A percentile compares a stretch with the other conserved stretches of the same genome.
Evolutionary conservation across 2,113 vertebrate species (phyloP).

Genomic region (Arothron firmamentum): DNA sequence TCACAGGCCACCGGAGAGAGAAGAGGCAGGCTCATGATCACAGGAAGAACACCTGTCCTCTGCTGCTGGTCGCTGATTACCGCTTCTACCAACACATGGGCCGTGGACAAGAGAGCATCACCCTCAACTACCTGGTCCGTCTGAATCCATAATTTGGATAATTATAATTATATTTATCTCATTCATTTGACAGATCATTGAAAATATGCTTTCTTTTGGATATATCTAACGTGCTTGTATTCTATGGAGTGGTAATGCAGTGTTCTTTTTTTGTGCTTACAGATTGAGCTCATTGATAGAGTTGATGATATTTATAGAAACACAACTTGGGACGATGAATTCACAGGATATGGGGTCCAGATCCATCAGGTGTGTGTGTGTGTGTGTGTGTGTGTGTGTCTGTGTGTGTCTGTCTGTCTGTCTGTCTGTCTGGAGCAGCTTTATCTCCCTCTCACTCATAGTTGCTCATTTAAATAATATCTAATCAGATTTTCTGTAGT

Average conservation of each 20-base stretch:
- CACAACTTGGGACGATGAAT: slow-evolving; percentile 91
- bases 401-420: background rate
- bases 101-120: slow-evolving; percentile 90
- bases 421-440: slow-evolving; percentile 3
- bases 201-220: background rate
- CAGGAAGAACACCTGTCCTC: slow-evolving; percentile 88
- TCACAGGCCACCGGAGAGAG: slow-evolving; percentile 71
- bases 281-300: slow-evolving; percentile 98
- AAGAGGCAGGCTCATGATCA: slow-evolving; percentile 76
- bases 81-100: slow-evolving; percentile 95
- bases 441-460: too few species aligned
- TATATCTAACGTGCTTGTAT: background rate
- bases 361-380: slow-evolving; percentile 86
- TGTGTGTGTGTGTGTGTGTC: slow-evolving; percentile 5
- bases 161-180: background rate
- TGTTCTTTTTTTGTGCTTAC: slow-evolving; percentile 13
- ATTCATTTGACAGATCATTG: background rate
- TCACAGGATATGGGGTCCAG: slow-evolving; percentile 93
- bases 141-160: background rate
- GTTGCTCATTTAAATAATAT: too few species aligned
- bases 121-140: slow-evolving; percentile 92
- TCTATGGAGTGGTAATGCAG: background rate
- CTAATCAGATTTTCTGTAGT: too few species aligned
- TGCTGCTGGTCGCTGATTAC: slow-evolving; percentile 94
- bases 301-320: slow-evolving; percentile 98